Conservation (phyloP, 2,113 vertebrate genomes). For the Cathartes aura region DNA sequence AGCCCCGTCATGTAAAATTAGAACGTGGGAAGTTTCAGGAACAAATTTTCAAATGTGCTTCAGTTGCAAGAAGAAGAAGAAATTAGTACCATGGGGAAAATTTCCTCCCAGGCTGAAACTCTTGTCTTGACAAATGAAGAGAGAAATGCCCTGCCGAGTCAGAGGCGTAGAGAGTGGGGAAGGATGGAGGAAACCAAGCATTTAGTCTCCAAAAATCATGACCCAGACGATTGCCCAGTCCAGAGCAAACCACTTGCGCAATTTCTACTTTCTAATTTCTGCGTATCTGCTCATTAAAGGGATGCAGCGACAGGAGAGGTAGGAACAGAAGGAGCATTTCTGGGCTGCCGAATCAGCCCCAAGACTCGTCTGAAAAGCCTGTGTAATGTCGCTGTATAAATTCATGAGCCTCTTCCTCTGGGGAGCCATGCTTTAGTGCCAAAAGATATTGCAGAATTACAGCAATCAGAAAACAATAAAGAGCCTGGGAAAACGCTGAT, state of each 20-base stretch:
- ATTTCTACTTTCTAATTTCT: neutral
- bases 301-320: neutral
- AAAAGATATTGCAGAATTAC: conserved; percentile 35
- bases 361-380: neutral
- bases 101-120: conserved; percentile 53
- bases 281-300: neutral
- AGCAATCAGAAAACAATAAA: conserved; percentile 65
- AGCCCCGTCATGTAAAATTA: conserved; percentile 51
- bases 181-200: neutral
- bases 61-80: conserved; percentile 58
- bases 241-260: neutral
- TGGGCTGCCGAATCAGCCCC: neutral
- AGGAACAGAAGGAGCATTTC: conserved; percentile 36
- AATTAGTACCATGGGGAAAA: conserved; percentile 50
- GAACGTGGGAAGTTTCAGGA: conserved; percentile 69
- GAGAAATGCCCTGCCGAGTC: neutral
- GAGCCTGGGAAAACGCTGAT: conserved; percentile 47
- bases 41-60: conserved; percentile 25
- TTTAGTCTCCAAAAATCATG: neutral
- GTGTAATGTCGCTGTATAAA: conserved; percentile 48
- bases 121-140: neutral
- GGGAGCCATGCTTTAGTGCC: conserved; percentile 30
- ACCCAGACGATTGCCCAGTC: neutral
- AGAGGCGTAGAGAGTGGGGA: neutral
- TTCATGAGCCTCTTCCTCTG: conserved; percentile 56